Conservation (phyloP, 1,140 invertebrate genomes). For the Paraescarpia echinospica region DNA sequence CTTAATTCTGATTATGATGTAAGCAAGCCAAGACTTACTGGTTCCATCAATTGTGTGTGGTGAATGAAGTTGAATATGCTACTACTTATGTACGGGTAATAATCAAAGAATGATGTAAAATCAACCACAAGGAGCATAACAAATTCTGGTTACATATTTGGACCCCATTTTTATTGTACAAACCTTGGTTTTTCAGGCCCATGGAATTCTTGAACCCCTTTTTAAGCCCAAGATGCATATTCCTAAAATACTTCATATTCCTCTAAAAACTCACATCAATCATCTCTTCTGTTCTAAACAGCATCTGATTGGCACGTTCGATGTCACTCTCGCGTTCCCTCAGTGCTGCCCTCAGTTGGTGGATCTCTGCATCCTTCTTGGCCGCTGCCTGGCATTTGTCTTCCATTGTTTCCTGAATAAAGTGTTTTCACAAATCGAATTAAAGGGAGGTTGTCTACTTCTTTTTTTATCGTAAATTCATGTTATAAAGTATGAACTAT, state of each 20-base stretch:
- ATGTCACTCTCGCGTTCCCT: constrained; percentile 35
- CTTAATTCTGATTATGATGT: too few relatives aligned
- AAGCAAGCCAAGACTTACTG: too few relatives aligned
- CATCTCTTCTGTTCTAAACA: constrained; percentile 36
- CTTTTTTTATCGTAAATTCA: too few relatives aligned
- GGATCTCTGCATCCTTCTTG: constrained; percentile 36
- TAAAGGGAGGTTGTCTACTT: not conserved
- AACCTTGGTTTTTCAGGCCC: not conserved
- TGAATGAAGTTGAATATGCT: too few relatives aligned
- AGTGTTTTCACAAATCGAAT: not conserved
- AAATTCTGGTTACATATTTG: not conserved
- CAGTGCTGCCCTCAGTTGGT: constrained; percentile 31
- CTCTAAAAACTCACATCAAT: constrained; percentile 36
- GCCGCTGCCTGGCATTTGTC: constrained; percentile 33
- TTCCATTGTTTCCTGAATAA: constrained; percentile 33
- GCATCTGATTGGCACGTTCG: constrained; percentile 37
- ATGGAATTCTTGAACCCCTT: not conserved
- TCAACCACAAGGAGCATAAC: not conserved
- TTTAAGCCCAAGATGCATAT: too few relatives aligned
- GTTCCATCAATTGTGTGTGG: too few relatives aligned
- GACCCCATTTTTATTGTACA: too few relatives aligned
- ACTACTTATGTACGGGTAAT: not conserved
- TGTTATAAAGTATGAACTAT: too few relatives aligned
- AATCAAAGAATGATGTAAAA: not conserved
- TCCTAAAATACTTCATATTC: not conserved